These are phyloP conservation scores for Sakesphorus luctuosus DNA, from an alignment of 2,113 vertebrate species.

Conservation along the genomic window DNA sequence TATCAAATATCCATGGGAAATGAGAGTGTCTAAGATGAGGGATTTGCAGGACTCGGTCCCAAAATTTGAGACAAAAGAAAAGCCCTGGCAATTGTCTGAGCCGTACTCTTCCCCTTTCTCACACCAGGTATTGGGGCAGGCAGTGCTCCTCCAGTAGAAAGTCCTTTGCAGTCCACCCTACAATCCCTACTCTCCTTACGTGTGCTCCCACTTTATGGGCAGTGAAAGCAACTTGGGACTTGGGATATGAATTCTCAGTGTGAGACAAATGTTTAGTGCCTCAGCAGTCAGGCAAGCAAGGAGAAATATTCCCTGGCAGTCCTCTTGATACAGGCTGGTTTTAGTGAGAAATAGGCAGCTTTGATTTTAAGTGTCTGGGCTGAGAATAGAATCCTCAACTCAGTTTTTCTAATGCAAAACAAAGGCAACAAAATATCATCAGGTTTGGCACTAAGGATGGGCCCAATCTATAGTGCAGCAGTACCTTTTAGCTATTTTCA, in stretches of 20 bases:
- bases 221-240: background rate
- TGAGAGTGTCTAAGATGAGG: background rate
- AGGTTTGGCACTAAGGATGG: background rate
- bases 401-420: background rate
- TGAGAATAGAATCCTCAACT: background rate
- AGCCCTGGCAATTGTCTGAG: background rate
- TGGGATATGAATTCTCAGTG: background rate
- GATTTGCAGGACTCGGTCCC: background rate
- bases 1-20: background rate
- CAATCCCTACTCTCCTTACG: background rate
- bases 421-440: background rate
- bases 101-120: background rate
- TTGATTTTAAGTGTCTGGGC: background rate
- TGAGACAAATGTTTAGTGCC: background rate
- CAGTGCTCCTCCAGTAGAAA: background rate
- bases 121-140: background rate
- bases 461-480: background rate
- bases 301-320: background rate
- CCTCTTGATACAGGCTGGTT: background rate
- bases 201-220: background rate
- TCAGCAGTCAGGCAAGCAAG: background rate
- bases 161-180: background rate
- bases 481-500: background rate
- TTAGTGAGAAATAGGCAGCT: background rate
- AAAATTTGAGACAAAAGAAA: background rate